Base-by-base conservation (phyloP, 2,113 vertebrate genomes). In the Turnix velox region DNA sequence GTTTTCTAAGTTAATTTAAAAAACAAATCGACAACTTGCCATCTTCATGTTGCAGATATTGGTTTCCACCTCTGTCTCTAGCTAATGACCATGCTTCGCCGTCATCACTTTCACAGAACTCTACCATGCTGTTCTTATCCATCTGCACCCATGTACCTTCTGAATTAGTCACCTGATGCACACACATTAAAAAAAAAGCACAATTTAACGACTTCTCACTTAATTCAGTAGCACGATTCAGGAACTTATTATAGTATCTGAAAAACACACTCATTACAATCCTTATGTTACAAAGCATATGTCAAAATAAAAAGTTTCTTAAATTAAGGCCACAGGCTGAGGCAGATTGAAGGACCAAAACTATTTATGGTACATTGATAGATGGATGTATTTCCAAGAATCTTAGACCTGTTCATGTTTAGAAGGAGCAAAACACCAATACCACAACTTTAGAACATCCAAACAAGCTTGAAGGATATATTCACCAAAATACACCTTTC, bases 71-170 rank as follows among this genome's bases (percentile, higher is more conserved):
- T 96, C 98, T 98, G 98, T 99, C 99, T 98, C 98, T 98, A 97
- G 99, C 98, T 97, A 99, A 96, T 3, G 99, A 99, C 99, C 99
- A 99, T 8, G 99, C 99, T 94, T 99, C 99, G 48, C 99, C 99
- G 96, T 99, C 99, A 95, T 99, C 99, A 81, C 98, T 99, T 97
- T 99, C 99, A 98, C 99, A 99, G 98, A 99, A 99, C 95, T 99
- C 99, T 97, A 99, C 98, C 95, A 99, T 99, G 97, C 99, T 99
- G 98, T 99, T 99, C 98, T 99, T 99, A 98, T 99, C 99, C 98
- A 99, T 98, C 85, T 99, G 99, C 74, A 99, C 99, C 99, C 99
- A 99, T 0, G 99, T 98, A 92, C 99, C 99, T 98, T 99, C 99
- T 79, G 98, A 98, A 98, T 99, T 99, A 96, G 99, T 98, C 97